Base-by-base conservation (phyloP, 2,888 invertebrate genomes). In the Aphodius sticticus region DNA sequence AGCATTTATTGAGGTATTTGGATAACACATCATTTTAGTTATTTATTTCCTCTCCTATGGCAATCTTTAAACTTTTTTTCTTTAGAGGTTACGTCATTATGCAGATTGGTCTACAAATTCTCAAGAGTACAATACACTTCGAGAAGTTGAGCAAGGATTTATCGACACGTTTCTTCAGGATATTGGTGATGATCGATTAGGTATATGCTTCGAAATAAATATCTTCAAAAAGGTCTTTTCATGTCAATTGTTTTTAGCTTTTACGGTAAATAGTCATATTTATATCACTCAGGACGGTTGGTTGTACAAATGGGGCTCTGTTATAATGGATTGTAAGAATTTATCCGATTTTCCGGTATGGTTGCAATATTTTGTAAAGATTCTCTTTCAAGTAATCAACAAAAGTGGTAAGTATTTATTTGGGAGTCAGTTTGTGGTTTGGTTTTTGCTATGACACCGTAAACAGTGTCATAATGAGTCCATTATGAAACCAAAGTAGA, bases 31-130 rank as follows among this genome's bases (percentile, higher is more conserved):
- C n/a, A n/a, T n/a, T n/a, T n/a, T n/a, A n/a, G n/a, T n/a, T n/a
- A n/a, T 16, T 26, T 3, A 26, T 26, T 69, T 35, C 9, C 1
- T 26, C 26, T n/a, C n/a, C n/a, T n/a, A n/a, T n/a, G n/a, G n/a
- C n/a, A n/a, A 26, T 26, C 12, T 26, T 71, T 71, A 15, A 69
- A 16, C 76, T 53, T 70, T 14, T 74, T 6, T 74, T 80, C 81
- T 82, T 84, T 84, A 92, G 92, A 90, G 91, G 87, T 89, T 95
- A 86, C 92, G 94, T 79, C 94, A 94, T 88, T 95, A 94, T 87
- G 94, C 94, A 74, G 95, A 95, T 87, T 95, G 95, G 95, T 93
- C 94, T 77, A 91, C 90, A 83, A 94, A 94, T 88, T 94, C 94
- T 69, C 92, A 94, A 26, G 94, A 95, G 88, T 94, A 93, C 86